Percentiles rank a stretch among this genome's conserved stretches.
These are phyloP conservation scores for Enteromius unitaeniatus DNA, from an alignment of 2,797 vertebrate genomes.

Conservation along the genomic window DNA sequence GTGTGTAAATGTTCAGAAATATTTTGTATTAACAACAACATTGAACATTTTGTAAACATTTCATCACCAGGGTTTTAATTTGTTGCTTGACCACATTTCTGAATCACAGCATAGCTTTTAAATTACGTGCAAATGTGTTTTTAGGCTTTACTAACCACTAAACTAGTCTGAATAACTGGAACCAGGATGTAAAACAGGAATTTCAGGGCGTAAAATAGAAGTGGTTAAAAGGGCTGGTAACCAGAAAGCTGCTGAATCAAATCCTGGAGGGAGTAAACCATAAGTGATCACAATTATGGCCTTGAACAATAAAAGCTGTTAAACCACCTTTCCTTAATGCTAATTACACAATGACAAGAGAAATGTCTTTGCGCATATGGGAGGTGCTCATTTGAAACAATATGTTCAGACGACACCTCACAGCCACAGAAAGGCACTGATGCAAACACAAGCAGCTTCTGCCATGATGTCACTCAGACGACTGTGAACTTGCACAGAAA, in stretches of 20 bases:
- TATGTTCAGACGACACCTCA: background rate
- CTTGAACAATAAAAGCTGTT: background rate
- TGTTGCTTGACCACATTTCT: background rate
- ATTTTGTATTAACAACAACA: no score
- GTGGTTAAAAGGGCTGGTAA: background rate
- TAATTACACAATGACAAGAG: background rate
- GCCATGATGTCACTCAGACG: background rate
- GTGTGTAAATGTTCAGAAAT: no score
- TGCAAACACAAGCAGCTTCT: background rate
- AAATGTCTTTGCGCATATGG: background rate
- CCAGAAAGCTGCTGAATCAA: background rate
- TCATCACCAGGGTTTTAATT: background rate
- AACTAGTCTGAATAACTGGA: background rate
- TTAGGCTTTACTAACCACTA: no score
- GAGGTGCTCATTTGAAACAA: background rate
- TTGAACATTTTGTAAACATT: background rate
- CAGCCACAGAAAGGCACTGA: background rate
- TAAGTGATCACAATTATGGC: background rate
- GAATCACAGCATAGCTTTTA: background rate
- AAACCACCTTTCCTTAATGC: constrained; percentile 1
- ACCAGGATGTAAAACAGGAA: background rate
- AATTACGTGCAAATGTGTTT: background rate
- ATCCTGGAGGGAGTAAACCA: background rate
- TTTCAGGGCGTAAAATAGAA: background rate
- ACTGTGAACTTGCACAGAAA: background rate